These are phyloP conservation scores for Leptopilina clavipes DNA, from an alignment of 1,140 invertebrate genomes.

Conservation along the genomic window DNA sequence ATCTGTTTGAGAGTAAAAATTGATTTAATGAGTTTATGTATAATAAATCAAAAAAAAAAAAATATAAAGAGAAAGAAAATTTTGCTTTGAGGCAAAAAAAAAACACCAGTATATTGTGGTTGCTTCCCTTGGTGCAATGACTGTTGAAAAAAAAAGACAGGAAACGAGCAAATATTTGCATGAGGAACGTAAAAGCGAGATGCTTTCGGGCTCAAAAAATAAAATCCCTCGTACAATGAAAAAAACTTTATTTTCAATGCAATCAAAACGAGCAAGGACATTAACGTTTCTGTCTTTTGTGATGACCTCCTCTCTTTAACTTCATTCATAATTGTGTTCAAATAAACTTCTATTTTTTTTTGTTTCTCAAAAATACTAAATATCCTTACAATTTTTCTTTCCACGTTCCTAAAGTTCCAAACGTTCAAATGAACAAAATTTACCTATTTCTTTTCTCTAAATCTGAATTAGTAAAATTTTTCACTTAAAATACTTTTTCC, in stretches of 20 bases:
- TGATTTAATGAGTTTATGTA: background rate
- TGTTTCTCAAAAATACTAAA: too few species aligned
- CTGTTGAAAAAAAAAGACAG: constrained; percentile 5
- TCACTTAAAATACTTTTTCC: too few species aligned
- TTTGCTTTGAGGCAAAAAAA: background rate
- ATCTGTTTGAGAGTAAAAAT: too few species aligned
- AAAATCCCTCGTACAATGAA: background rate
- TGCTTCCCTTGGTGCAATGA: background rate
- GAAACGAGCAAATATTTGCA: constrained; percentile 20
- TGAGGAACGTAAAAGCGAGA: constrained; percentile 8
- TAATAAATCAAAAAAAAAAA: background rate
- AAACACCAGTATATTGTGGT: background rate
- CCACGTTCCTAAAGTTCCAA: too few species aligned
- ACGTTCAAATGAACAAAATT: too few species aligned
- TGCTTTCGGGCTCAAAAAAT: background rate
- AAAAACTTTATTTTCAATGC: background rate
- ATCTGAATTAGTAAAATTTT: too few species aligned
- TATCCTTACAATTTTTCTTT: too few species aligned
- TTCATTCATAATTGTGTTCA: too few species aligned
- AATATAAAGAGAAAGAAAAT: background rate
- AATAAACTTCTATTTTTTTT: too few species aligned
- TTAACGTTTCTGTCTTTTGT: background rate
- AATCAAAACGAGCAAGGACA: background rate
- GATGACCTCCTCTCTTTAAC: too few species aligned
- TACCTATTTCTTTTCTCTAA: too few species aligned